Base-by-base conservation (phyloP, 2,113 vertebrate species). In the Ardeotis arabs region DNA sequence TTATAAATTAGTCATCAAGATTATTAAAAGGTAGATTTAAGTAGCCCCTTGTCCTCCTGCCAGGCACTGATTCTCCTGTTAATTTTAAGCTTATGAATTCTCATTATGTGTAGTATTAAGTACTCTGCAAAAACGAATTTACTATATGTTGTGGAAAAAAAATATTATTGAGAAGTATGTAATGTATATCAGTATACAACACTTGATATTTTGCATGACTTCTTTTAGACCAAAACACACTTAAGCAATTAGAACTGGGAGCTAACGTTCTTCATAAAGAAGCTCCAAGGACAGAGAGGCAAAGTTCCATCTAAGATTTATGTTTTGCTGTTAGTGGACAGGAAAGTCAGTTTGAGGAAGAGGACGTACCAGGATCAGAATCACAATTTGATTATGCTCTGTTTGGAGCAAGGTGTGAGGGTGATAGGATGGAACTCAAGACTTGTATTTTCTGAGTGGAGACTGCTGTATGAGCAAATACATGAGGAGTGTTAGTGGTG, bases 181-280 rank as follows among this genome's bases (percentile, higher is more conserved):
- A 18, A 85, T 45, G 1, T 41, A 7, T 59, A 18, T 68, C 62
- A 15, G 9, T 70, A 35, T 49, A 19, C 13, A 60, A 23, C 14
- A 39, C 16, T 53, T 0, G 0, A 33, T 86, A 45, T 66, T 45
- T 72, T 77, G 14, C 15, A 3, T 59, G 29, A 18, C 11, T n/a
- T 62, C 63, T 75, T 83, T 64, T 68, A 62, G n/a, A 83, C 19
- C 14, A 58, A 80, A 83, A 31, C 7, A 74, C 17, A 55, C 27
- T 50, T 41, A 12, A 83, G 18, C 12, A 22, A 25, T 76, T 88
- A 52, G 19, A 76, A 50, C 17, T 55, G 20, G n/a, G 24, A 73
- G 15, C 27, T 87, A 27, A 83, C 39, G 31, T 73, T 31, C 35
- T 74, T 88, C 10, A 39, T 67, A 37, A 73, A 88, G 62, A 62